These are phyloP conservation scores for Sesamia inferens DNA, from an alignment of 2,888 invertebrate genomes.

Conservation along the genomic window DNA sequence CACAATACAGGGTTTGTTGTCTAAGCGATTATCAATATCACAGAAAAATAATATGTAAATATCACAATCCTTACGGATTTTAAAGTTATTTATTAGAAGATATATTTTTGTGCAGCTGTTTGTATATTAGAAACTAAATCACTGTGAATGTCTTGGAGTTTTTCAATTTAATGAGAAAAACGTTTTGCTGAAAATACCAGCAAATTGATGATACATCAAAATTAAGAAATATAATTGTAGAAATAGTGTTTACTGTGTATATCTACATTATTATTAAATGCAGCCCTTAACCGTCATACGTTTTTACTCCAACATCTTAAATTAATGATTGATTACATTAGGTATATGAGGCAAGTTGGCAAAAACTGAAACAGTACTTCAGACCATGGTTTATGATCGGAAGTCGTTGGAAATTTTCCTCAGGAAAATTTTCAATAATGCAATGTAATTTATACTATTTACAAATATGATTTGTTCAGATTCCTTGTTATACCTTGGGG, in stretches of 20 bases:
- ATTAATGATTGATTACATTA: not conserved
- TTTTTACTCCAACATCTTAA: not conserved
- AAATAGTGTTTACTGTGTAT: slow-evolving; percentile 4
- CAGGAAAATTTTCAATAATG: too few relatives aligned
- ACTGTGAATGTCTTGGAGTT: slow-evolving; percentile 20
- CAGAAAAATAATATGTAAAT: slow-evolving; percentile 53
- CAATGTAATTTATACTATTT: slow-evolving; percentile 3
- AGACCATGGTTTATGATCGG: not conserved
- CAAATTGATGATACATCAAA: slow-evolving; percentile 40
- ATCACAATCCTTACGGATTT: slow-evolving; percentile 50
- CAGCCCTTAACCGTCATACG: slow-evolving; percentile 16
- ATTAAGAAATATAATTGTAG: slow-evolving; percentile 1
- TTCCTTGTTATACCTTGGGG: slow-evolving; percentile 12
- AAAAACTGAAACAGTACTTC: too few relatives aligned
- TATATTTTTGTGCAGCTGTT: slow-evolving; percentile 66
- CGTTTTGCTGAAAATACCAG: not conserved
- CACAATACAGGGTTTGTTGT: slow-evolving; percentile 72
- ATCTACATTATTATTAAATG: slow-evolving; percentile 8
- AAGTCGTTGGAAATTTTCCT: too few relatives aligned
- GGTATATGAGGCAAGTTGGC: too few relatives aligned
- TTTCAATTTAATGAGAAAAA: slow-evolving; percentile 44
- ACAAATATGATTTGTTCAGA: not conserved
- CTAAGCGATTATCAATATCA: slow-evolving; percentile 63
- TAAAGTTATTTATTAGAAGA: slow-evolving; percentile 58
- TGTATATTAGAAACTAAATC: slow-evolving; percentile 57